phyloP scores from a whole-genome alignment of 2,113 vertebrate genomes.

The Carettochelys insculpta region DNA sequence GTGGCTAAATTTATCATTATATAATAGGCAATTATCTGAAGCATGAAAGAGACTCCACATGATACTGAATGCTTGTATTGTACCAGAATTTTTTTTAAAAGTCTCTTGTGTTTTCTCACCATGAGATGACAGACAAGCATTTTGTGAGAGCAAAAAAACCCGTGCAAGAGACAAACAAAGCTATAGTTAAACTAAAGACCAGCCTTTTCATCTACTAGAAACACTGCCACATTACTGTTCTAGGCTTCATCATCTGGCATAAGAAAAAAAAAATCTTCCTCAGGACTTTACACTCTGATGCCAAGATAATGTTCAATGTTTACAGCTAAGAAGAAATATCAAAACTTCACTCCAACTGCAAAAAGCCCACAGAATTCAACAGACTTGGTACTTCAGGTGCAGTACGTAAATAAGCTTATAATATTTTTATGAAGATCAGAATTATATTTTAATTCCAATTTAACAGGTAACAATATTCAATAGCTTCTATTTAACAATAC shows the following conservation, averaged over 20 bases:
- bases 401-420: conserved; percentile 18
- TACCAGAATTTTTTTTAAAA: conserved; percentile 18
- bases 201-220: neutral
- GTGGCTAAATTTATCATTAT: neutral
- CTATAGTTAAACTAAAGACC: conserved; percentile 1
- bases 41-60: neutral
- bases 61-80: neutral
- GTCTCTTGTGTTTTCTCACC: conserved; percentile 22
- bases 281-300: conserved; percentile 40
- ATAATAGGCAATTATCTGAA: neutral
- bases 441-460: neutral
- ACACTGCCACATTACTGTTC: neutral
- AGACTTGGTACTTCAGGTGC: neutral
- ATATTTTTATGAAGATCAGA: neutral
- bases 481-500: neutral
- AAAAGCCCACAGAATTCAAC: conserved; percentile 56
- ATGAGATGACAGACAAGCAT: conserved; percentile 33
- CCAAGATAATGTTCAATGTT: conserved; percentile 48
- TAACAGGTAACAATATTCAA: neutral
- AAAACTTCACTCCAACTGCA: conserved; percentile 31
- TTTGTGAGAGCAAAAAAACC: neutral
- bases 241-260: conserved; percentile 54
- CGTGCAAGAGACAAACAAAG: neutral
- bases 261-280: neutral
- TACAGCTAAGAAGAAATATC: conserved; percentile 51